A percentile compares a stretch with the other conserved stretches of the same genome.
Evolutionary conservation across 2,888 invertebrate species (phyloP).

Genomic region (Perizoma flavofasciatum): DNA sequence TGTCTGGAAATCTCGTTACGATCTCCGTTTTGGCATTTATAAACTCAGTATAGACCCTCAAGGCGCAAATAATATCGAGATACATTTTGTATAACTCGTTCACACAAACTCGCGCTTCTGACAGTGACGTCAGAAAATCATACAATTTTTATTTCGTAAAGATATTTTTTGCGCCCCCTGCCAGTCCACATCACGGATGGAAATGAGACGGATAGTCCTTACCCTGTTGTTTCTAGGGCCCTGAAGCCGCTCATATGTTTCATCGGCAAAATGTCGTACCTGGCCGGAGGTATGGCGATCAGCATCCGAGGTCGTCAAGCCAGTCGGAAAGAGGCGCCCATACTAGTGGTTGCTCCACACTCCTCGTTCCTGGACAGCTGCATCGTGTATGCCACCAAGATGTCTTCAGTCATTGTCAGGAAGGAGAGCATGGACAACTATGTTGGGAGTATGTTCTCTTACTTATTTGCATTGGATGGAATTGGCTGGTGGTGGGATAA

Average conservation of each 20-base stretch:
- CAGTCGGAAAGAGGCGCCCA: slow-evolving; percentile 90
- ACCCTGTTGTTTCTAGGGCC: slow-evolving; percentile 64
- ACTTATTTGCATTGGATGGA: slow-evolving; percentile 27
- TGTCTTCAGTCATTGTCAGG: slow-evolving; percentile 93
- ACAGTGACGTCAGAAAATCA: too few species aligned
- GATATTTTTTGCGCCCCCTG: too few species aligned
- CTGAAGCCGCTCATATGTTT: slow-evolving; percentile 87
- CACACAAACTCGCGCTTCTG: too few species aligned
- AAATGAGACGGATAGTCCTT: too few species aligned
- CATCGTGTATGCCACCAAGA: slow-evolving; percentile 91
- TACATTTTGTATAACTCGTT: too few species aligned
- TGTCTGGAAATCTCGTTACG: too few species aligned
- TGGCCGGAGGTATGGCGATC: slow-evolving; percentile 91
- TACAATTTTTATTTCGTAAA: too few species aligned
- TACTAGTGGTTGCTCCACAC: slow-evolving; percentile 94
- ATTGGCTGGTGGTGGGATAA: slow-evolving; percentile 49
- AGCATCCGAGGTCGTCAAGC: slow-evolving; percentile 90
- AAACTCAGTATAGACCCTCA: too few species aligned
- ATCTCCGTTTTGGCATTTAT: too few species aligned
- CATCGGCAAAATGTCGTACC: slow-evolving; percentile 89
- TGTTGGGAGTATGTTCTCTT: slow-evolving; percentile 91
- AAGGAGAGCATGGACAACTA: slow-evolving; percentile 92
- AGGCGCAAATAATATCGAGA: too few species aligned
- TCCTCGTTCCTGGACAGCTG: slow-evolving; percentile 95
- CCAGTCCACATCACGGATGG: too few species aligned